Percentiles rank a stretch among this genome's conserved stretches.
These are phyloP conservation scores for Bursaphelenchus okinawaensis DNA, from an alignment of 2,888 invertebrate species.

Conservation along the genomic window DNA sequence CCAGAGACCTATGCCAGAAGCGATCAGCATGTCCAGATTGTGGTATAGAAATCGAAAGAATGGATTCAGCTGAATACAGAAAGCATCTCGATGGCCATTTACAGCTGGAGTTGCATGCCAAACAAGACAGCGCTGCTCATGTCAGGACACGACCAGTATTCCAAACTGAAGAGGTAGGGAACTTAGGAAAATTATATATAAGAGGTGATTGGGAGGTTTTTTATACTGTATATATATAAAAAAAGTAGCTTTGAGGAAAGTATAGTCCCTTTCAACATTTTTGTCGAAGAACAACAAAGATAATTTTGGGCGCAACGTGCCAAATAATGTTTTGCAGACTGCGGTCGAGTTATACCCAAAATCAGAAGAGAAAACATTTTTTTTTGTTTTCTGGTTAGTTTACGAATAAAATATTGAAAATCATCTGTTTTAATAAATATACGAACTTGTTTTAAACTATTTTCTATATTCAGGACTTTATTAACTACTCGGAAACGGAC, in stretches of 20 bases:
- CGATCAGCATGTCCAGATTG: constrained; percentile 89
- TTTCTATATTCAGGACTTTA: constrained; percentile 28
- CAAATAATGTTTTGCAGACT: too few species aligned
- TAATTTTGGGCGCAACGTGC: too few species aligned
- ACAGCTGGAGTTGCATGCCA: constrained; percentile 65
- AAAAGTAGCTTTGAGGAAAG: too few species aligned
- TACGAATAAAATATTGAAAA: too few species aligned
- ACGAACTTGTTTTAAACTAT: neutral
- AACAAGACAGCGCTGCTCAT: constrained; percentile 72
- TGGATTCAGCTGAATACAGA: constrained; percentile 68
- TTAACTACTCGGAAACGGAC: constrained; percentile 30
- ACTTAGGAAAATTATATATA: neutral
- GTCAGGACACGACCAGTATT: constrained; percentile 81
- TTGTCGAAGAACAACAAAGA: neutral
- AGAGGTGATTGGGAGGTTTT: neutral
- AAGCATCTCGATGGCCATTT: constrained; percentile 99
- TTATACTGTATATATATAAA: too few species aligned
- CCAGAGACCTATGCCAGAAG: constrained; percentile 69
- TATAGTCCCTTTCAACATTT: too few species aligned
- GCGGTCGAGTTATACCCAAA: neutral
- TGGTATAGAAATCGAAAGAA: constrained; percentile 77
- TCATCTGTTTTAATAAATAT: constrained; percentile 4
- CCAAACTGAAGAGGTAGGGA: constrained; percentile 66
- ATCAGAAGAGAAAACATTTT: too few species aligned
- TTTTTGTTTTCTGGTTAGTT: neutral